Evolutionary conservation across 2,888 invertebrate genomes (phyloP).

Genomic region (Caenorhabditis wallacei): DNA sequence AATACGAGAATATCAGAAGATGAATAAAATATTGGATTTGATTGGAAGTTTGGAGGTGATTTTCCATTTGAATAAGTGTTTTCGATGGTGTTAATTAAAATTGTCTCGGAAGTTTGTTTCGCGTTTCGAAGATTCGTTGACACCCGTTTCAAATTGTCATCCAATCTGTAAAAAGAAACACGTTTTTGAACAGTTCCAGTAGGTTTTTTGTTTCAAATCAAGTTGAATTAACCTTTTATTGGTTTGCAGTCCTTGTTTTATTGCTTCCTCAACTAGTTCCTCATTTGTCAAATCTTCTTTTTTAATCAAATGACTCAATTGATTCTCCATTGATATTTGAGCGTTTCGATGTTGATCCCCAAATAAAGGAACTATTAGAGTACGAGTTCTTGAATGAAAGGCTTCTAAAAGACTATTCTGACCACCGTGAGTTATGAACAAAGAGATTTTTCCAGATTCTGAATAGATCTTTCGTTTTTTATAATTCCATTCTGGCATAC

Average conservation of each 20-base stretch:
- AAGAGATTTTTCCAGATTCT: conserved; percentile 46
- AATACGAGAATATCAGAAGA: conserved; percentile 17
- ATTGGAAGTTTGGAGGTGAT: conserved; percentile 39
- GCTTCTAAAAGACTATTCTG: conserved; percentile 67
- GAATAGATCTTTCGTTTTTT: background rate
- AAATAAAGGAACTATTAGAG: conserved; percentile 39
- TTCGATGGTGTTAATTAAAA: conserved; percentile 37
- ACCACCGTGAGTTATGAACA: conserved; percentile 66
- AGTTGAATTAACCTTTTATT: conserved; percentile 25
- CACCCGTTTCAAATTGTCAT: conserved; percentile 19
- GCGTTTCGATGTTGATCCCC: conserved; percentile 51
- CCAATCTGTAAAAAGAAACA: conserved; percentile 17
- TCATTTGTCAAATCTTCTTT: conserved; percentile 37
- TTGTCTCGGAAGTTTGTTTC: conserved; percentile 23
- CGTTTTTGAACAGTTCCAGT: background rate
- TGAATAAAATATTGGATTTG: conserved; percentile 5
- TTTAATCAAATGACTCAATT: conserved; percentile 19
- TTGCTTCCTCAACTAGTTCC: conserved; percentile 21
- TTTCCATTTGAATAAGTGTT: conserved; percentile 7
- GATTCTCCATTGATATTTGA: conserved; percentile 35
- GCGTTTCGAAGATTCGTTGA: conserved; percentile 27
- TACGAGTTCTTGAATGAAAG: conserved; percentile 23
- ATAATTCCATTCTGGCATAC: background rate
- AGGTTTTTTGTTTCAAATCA: conserved; percentile 1
- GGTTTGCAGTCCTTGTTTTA: conserved; percentile 13